Evolutionary conservation across 2,113 vertebrate species (phyloP), one percentile per base, ranked within the genome.

Genomic region (Vidua chalybeata): DNA sequence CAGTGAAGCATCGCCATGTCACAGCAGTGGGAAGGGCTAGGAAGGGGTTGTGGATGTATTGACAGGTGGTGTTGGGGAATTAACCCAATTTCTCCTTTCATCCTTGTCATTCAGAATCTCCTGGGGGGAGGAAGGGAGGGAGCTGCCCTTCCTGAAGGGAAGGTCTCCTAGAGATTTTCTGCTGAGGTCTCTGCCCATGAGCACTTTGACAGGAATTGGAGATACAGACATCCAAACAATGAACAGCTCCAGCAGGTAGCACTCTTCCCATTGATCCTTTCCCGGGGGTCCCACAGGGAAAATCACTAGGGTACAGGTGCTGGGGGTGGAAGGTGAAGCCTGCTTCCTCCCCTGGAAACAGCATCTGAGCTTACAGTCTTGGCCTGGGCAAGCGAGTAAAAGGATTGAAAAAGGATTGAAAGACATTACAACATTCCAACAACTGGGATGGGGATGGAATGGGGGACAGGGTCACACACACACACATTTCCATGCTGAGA

Each of bases 381-480:
- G 52, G 11, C 56, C 45, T 74, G 62, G 16, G 21, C 27, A 75
- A 79, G 51, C 0, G 0, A 15, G 30, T 30, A 81, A 2, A 7
- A 28, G 17, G 16, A 74, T 4, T 6, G 41, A 41, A 13, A 28
- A 37, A 71, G 26, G 23, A 59, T 0, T 78, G 56, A 51, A 89
- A 91, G 52, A 46, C 10, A 67, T 5, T 2, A 30, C 13, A 31
- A 28, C 4, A 51, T 71, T 24, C 56, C 27, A 74, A 1, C 0
- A 7, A 10, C 11, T 20, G 31, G 39, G 45, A 63, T 77, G 13
- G 52, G 35, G 30, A 17, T 78, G 30, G 39, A 39, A 21, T 1
- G 2, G 15, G 4, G 1, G 10, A 6, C 3, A 3, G 7, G 15
- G 51, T 68, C 23, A 3, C 39, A 1, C 10, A 4, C 6, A 35